Evolutionary conservation across 1,140 invertebrate genomes (phyloP).

Genomic region (Drosophila pseudoananassae): DNA sequence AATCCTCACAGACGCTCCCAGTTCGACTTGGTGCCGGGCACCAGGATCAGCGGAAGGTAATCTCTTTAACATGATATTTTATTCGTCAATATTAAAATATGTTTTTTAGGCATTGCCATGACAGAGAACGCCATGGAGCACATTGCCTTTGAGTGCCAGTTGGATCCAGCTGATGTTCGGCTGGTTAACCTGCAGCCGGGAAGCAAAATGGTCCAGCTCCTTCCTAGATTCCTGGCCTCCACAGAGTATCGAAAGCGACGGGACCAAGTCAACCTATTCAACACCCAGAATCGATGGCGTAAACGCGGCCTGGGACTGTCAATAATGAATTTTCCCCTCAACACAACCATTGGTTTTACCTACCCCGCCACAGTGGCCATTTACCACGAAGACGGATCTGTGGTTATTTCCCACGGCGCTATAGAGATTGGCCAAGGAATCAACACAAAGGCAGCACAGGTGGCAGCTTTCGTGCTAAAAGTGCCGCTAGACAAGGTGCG

Average conservation of each 20-base stretch:
- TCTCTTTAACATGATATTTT: not conserved
- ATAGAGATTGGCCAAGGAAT: slow-evolving; percentile 91
- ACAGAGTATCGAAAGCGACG: slow-evolving; percentile 85
- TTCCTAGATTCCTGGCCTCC: slow-evolving; percentile 56
- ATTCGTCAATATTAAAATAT: too few relatives aligned
- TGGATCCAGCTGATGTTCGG: slow-evolving; percentile 89
- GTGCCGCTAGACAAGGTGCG: slow-evolving; percentile 89
- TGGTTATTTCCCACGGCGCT: slow-evolving; percentile 88
- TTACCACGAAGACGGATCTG: slow-evolving; percentile 88
- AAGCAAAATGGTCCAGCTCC: slow-evolving; percentile 76
- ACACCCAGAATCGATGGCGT: slow-evolving; percentile 88
- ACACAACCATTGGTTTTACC: slow-evolving; percentile 84
- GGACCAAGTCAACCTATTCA: slow-evolving; percentile 85
- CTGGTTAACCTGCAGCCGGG: slow-evolving; percentile 86
- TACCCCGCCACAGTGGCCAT: slow-evolving; percentile 86
- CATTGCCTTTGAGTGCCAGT: slow-evolving; percentile 87
- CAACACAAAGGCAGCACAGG: slow-evolving; percentile 89
- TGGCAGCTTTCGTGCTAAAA: slow-evolving; percentile 89
- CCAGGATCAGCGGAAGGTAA: slow-evolving; percentile 88
- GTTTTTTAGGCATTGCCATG: slow-evolving; percentile 86
- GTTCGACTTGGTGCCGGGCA: slow-evolving; percentile 86
- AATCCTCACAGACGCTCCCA: slow-evolving; percentile 87
- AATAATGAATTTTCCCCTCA: slow-evolving; percentile 86
- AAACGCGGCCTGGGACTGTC: slow-evolving; percentile 87
- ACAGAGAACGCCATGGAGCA: slow-evolving; percentile 93